Base-by-base conservation (phyloP, 2,113 vertebrate genomes). In the Entelurus aequoreus region DNA sequence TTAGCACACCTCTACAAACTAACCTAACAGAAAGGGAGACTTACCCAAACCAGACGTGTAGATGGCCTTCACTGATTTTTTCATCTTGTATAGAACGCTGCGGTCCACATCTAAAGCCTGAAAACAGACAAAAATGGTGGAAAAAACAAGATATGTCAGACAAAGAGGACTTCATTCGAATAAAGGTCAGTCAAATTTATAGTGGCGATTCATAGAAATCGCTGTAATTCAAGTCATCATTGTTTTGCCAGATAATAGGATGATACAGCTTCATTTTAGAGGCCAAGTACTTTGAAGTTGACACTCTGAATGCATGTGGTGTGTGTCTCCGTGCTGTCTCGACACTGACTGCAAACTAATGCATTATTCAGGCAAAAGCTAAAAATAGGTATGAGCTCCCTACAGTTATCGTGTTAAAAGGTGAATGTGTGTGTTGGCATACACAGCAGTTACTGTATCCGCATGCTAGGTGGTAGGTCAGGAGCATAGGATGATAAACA, bases 51-150 rank as follows among this genome's bases (percentile, higher is more conserved):
- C 97, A 63, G 97, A 99, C 48, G 94, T 73, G 77, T 98, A 97
- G 85, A 99, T 99, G 57, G 97, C 92, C 89, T 99, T 99, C 64
- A 99, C 96, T 1, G 97, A 99, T 81, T 99, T 99, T 90, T 98
- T 99, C 97, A 99, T 98, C 86, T 98, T 99, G 88, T 99, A 95
- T 60, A 99, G 92, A 74, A 98, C 95, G 59, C 93, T 97, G 75
- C 96, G 92, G 84, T 99, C 97, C 78, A 98, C 95, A 69, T 99
- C 97, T 79, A 99, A 86, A 68, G 96, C 94, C 97, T 99, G 72
- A 52, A 63, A 11, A 63, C n/a, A 16, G 9, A 82, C 19, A 69
- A 40, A 80, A 21, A 71, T 9, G 54, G 6, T 63, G 38, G 14
- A 63, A 55, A 8, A 68, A 15, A 72, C 9, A 40, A 56, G 2